Percentiles rank a stretch among this genome's conserved stretches.
phyloP scores from a whole-genome alignment of 1,140 invertebrate species.

The Teleopsis dalmanni region DNA sequence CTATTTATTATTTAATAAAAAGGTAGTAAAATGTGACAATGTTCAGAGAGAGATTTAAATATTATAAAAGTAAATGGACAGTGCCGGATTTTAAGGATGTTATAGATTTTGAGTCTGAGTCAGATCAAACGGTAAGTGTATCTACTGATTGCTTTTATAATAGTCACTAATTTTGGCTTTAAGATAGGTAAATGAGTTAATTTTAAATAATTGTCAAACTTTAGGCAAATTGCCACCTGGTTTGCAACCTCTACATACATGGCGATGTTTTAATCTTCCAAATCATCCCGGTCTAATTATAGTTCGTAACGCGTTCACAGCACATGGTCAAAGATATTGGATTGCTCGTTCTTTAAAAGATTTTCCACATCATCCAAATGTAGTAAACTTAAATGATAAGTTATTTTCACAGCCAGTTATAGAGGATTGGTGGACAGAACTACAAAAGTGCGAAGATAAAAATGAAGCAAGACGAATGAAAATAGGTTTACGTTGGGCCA shows the following conservation, averaged over 20 bases:
- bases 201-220: background rate
- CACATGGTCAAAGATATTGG: conserved; percentile 72
- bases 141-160: background rate
- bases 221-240: conserved; percentile 8
- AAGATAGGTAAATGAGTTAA: background rate
- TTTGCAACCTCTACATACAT: conserved; percentile 47
- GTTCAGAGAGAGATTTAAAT: conserved; percentile 54
- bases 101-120: conserved; percentile 43
- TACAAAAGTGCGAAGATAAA: conserved; percentile 42
- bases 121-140: background rate
- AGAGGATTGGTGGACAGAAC: conserved; percentile 42
- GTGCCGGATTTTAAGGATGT: conserved; percentile 48
- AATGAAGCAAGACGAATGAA: conserved; percentile 42
- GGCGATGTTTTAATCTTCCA: conserved; percentile 52
- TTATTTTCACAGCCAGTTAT: conserved; percentile 18
- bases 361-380: conserved; percentile 69
- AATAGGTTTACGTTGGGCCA: conserved; percentile 79
- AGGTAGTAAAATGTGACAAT: conserved; percentile 15
- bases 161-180: background rate
- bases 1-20: too few species aligned
- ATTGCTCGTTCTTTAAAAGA: conserved; percentile 66
- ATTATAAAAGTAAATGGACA: conserved; percentile 51
- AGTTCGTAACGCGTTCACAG: conserved; percentile 77
- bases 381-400: conserved; percentile 61
- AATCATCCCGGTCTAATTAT: conserved; percentile 63